Evolutionary conservation across 2,797 vertebrate genomes (phyloP).

Genomic region (Typhlichthys subterraneus): DNA sequence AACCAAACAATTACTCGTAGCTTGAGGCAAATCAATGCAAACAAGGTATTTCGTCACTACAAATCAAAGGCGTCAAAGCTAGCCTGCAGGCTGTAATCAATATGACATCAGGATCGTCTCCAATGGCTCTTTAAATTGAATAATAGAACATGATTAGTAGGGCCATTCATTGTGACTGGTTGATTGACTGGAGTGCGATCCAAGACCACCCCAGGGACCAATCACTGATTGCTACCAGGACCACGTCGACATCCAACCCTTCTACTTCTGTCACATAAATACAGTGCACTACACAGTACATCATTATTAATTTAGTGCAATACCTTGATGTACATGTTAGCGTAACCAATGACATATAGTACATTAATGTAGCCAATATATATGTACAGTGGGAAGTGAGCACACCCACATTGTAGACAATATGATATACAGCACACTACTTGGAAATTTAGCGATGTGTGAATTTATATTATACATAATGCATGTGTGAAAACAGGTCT

Average conservation of each 20-base stretch:
- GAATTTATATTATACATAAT: background rate
- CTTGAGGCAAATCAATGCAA: background rate
- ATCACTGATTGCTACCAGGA: conserved; percentile 28
- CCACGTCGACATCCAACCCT: conserved; percentile 1
- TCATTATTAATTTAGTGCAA: no score
- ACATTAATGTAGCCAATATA: background rate
- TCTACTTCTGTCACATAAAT: background rate
- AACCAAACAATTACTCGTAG: no score
- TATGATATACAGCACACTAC: no score
- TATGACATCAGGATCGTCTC: conserved; percentile 47
- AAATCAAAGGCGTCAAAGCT: conserved; percentile 22
- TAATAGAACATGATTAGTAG: conserved; percentile 41
- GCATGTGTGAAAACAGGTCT: background rate
- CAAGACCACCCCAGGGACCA: conserved; percentile 49
- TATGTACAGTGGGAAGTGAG: no score
- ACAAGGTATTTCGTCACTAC: background rate
- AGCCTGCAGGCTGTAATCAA: conserved; percentile 39
- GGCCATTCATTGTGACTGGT: conserved; percentile 35
- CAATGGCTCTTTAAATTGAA: conserved; percentile 52
- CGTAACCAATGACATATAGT: background rate
- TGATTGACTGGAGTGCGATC: conserved; percentile 48
- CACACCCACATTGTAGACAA: no score
- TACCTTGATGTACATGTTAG: no score
- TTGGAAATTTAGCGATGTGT: no score
- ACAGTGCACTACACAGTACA: no score